Evolutionary conservation across 1,140 invertebrate species (phyloP), one percentile per base, ranked within the genome.

Genomic region (Euwallacea similis): DNA sequence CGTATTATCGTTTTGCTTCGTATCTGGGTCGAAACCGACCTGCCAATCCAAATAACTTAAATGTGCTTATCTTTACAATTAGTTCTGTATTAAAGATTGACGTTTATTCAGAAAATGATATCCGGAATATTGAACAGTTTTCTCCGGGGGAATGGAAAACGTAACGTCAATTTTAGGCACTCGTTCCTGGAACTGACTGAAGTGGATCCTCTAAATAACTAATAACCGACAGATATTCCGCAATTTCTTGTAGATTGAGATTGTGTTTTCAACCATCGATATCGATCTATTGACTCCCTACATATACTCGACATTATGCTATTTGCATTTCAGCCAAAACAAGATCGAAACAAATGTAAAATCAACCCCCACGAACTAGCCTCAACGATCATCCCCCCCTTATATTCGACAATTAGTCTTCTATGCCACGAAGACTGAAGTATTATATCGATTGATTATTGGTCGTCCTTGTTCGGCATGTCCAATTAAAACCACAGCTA

Each of bases 391-490:
- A 63, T 63, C 58, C 58, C 21, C n/a, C 21, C 67, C 67, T 63
- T 70, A 55, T 54, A 70, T 70, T 60, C 55, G 68, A 70, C 68
- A 70, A 70, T 70, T 70, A 70, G 68, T 70, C 59, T 70, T 70
- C 68, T 70, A 64, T 62, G 56, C 60, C 60, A 70, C 68, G 60
- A 70, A 62, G 68, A 63, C 68, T 70, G 42, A 70, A 70, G 68
- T 71, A 71, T 58, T 59, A 71, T 33, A 71, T 71, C 69, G 69
- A 71, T 71, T 71, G 69, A 71, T 71, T 71, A 65, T 65, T 65
- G 53, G 3, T 55, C 41, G 10, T 71, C 61, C 42, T 60, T 47
- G 42, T 71, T 21, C 9, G 2, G 42, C 42, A 6, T 13, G 6
- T 42, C 6, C 33, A 50, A 59, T 65, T 56, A 21, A 56, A 16